Percentiles rank a stretch among this genome's conserved stretches.
These are phyloP conservation scores for Nomada fucata DNA, from an alignment of 2,888 invertebrate species.

Conservation along the genomic window DNA sequence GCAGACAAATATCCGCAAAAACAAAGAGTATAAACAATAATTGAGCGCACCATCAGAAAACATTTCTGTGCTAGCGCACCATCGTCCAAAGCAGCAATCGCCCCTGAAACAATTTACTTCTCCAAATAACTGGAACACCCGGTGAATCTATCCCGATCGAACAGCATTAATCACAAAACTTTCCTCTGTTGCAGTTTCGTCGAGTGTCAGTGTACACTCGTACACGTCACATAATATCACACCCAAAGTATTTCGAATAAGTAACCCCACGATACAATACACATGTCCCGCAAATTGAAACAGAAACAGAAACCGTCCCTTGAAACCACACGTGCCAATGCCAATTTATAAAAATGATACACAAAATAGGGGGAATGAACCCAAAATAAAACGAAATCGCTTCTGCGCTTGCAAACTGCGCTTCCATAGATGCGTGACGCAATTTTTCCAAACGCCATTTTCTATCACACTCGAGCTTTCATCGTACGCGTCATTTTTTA, in stretches of 20 bases:
- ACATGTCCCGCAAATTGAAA: not conserved
- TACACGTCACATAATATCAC: not conserved
- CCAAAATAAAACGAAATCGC: not conserved
- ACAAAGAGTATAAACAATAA: not conserved
- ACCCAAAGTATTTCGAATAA: not conserved
- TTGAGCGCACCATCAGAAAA: not conserved
- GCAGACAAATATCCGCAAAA: not conserved
- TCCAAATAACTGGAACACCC: constrained; percentile 24
- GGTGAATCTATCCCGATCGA: not conserved
- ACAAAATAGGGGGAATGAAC: not conserved
- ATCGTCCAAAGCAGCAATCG: not conserved
- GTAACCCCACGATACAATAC: not conserved
- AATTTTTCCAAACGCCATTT: not conserved
- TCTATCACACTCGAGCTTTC: not conserved
- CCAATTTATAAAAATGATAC: not conserved
- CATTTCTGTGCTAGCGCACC: not conserved
- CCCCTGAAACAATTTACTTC: constrained; percentile 11
- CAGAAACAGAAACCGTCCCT: not conserved
- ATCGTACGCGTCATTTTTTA: constrained; percentile 16
- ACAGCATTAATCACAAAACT: constrained; percentile 23
- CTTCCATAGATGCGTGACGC: constrained; percentile 17
- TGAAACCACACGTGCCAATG: not conserved
- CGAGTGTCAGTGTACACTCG: constrained; percentile 7
- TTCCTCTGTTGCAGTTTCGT: constrained; percentile 51
- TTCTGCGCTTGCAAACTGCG: constrained; percentile 11